Evolutionary conservation across 2,888 invertebrate species (phyloP), one percentile per base, ranked within the genome.

Genomic region (Myopa tessellatipennis): DNA sequence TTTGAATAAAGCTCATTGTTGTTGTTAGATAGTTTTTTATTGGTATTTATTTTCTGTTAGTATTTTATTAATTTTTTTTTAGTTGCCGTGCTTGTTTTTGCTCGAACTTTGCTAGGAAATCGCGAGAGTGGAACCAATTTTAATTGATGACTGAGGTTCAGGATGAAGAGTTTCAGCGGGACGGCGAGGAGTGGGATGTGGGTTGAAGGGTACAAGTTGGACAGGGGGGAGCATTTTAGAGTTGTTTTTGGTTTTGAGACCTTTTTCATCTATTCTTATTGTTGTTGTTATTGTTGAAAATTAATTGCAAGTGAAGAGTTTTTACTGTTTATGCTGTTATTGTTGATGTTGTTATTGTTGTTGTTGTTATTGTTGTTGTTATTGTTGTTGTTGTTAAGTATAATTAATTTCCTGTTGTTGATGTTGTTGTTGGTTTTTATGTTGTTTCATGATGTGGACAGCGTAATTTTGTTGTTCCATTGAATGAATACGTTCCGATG

Each of bases 401-500:
- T 45, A 45, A 45, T 45, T 45, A 45, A 45, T 45, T 45, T 45
- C 45, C 45, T 45, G 45, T 45, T 10, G 45, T 45, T 45, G 6
- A 10, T 45, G 45, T 45, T 45, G 45, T 45, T 45, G 45, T 26
- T 26, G 2, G 26, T 68, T 77, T 78, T 63, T 79, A 55, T 68
- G 58, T 40, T 6, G 16, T 55, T 4, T 55, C 10, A 45, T 45
- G 74, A 45, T 58, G 63, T 75, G 63, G 60, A 68, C 76, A 78
- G 67, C 55, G 70, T 63, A 67, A 74, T 79, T 74, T 74, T 58
- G 16, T 26, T 76, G 78, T 81, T 82, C 81, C 81, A 76, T 63
- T 77, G 79, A 77, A 58, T 80, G 80, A 75, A 79, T 82, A 83
- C 74, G 81, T 81, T 80, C 77, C 79, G 80, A 81, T 79, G 26